Evolutionary conservation across 2,888 invertebrate genomes (phyloP).

Genomic region (Chydorus sphaericus): DNA sequence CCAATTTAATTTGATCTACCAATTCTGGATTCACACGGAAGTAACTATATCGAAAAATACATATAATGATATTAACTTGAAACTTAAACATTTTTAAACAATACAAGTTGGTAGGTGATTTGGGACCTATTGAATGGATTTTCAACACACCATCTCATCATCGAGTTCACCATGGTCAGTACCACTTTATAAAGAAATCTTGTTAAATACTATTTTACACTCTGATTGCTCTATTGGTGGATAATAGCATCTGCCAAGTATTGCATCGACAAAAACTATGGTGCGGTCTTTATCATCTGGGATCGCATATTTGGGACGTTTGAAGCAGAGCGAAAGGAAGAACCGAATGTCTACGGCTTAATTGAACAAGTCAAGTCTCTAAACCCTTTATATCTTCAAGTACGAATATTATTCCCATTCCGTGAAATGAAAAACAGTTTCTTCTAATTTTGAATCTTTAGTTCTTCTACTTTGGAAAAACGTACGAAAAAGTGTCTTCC

Average conservation of each 20-base stretch:
- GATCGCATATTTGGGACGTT: slow-evolving; percentile 71
- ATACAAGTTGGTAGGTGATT: slow-evolving; percentile 24
- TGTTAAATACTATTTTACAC: slow-evolving; percentile 21
- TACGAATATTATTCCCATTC: slow-evolving; percentile 18
- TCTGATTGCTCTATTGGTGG: slow-evolving; percentile 35
- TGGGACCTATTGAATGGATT: slow-evolving; percentile 67
- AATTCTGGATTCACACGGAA: slow-evolving; percentile 42
- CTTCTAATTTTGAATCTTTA: slow-evolving; percentile 28
- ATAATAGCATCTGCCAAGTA: slow-evolving; percentile 75
- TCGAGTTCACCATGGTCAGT: slow-evolving; percentile 66
- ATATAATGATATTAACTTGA: no score
- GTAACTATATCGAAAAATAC: no score
- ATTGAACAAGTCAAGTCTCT: slow-evolving; percentile 39
- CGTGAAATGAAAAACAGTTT: slow-evolving; percentile 12
- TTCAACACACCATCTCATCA: slow-evolving; percentile 84
- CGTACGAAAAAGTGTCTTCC: slow-evolving; percentile 43
- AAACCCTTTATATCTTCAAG: slow-evolving; percentile 28
- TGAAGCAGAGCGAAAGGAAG: slow-evolving; percentile 48
- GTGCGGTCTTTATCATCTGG: slow-evolving; percentile 81
- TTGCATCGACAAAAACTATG: slow-evolving; percentile 86
- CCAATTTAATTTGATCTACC: slow-evolving; percentile 52
- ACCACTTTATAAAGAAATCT: background rate
- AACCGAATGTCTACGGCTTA: slow-evolving; percentile 69
- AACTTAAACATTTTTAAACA: no score
- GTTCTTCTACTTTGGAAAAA: slow-evolving; percentile 57